These are phyloP conservation scores for Tichodroma muraria DNA, from an alignment of 2,113 vertebrate species.

Conservation along the genomic window DNA sequence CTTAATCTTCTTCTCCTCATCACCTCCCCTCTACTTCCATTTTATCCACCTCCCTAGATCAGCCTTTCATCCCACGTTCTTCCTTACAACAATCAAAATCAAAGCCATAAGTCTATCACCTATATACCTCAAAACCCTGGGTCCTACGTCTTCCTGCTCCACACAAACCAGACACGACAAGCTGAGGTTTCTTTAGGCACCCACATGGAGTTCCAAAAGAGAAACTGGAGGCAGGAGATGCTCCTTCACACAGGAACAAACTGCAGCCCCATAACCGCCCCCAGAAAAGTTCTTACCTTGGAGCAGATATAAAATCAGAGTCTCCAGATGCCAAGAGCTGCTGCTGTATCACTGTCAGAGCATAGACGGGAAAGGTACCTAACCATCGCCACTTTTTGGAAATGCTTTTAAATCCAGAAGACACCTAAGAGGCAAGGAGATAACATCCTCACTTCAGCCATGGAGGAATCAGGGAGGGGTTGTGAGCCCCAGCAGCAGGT, in stretches of 20 bases:
- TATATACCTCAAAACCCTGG: not conserved
- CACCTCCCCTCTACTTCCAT: not conserved
- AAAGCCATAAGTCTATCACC: fast-evolving
- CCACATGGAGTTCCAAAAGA: not conserved
- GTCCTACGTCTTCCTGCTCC: not conserved
- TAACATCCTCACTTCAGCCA: fast-evolving
- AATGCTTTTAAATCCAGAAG: not conserved
- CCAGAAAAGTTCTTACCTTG: not conserved
- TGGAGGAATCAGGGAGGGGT: not conserved
- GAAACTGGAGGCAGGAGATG: not conserved
- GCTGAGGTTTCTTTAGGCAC: not conserved
- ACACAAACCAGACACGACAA: not conserved
- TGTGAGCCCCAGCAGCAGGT: not conserved
- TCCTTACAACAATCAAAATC: not conserved
- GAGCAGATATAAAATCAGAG: not conserved
- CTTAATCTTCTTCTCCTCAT: not conserved
- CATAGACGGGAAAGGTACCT: not conserved
- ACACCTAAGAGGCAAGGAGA: not conserved
- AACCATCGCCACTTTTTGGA: not conserved
- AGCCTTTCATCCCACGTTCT: not conserved
- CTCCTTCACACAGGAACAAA: not conserved
- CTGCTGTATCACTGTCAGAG: not conserved
- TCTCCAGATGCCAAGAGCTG: not conserved
- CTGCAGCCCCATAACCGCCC: not conserved
- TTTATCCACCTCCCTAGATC: not conserved